Evolutionary conservation across 2,113 vertebrate genomes (phyloP), one percentile per base, ranked within the genome.

Genomic region (Cricetomys ansorgei): DNA sequence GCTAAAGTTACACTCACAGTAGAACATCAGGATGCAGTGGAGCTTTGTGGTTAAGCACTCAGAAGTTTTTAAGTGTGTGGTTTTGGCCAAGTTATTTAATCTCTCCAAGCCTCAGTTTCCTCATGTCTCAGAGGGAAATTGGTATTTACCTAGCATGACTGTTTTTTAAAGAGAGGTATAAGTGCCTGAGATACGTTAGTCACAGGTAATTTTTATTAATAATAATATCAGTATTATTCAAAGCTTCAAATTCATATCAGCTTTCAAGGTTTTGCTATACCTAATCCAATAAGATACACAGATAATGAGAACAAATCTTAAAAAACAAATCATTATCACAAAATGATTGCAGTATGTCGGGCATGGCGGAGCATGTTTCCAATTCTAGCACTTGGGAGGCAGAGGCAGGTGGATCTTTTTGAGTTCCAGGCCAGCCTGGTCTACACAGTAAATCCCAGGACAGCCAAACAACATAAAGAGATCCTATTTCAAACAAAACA

Each of bases 21-120:
- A 59, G 55, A 72, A 86, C 55, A 57, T 95, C 89, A 95, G 55
- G 79, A 64, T 72, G 45, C 59, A 77, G 72, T 34, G 84, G 21
- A 79, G 50, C 48, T 96, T 65, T 88, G 80, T 89, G 57, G 92
- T 93, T 75, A 79, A 84, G 79, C 37, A 40, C 45, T 76, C 0
- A 72, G 45, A 17, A 76, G 73, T 55, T 73, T 88, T 89, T 86
- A 40, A 88, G 43, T 69, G n/a, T 95, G 59, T 85, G 75, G 57
- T 93, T 94, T 91, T 57, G 64, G 50, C 77, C 79, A 89, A 87
- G 83, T 95, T 92, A 89, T 83, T 95, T 93, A 86, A 89, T 80
- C 45, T 90, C 53, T 89, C 45, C 64, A 91, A 91, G 86, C 43
- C 73, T 96, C 87, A 92, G 89, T 97, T 97, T 96, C 53, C 43